Base-by-base conservation (phyloP, 2,888 invertebrate genomes). In the Drosophila pseudotakahashii region DNA sequence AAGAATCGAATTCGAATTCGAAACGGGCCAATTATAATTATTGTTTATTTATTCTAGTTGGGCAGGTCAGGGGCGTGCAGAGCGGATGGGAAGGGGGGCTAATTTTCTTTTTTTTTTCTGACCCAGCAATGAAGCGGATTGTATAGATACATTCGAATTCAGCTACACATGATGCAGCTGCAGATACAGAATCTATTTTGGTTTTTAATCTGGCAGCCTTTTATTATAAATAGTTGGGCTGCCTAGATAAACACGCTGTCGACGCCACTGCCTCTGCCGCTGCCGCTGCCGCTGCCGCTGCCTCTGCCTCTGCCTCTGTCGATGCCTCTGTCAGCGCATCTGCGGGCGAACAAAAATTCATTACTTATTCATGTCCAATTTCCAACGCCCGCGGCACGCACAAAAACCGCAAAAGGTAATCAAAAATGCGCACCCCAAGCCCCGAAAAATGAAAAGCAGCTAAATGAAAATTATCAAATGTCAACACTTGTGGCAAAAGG, bases 171-270 rank as follows among this genome's bases (percentile, higher is more conserved):
- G 39, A 67, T 66, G 54, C 53, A 45, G 51, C 78, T 47, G 44
- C 60, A 62, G 64, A 81, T 80, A 83, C 75, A 79, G 59, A 73
- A 77, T 87, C 81, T 81, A 81, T 81, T 81, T 81, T 74, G 71
- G 84, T 76, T 83, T 80, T 78, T 78, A 87, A 63, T 81, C 84
- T 81, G 84, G 84, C 78, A 66, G 81, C 78, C 76, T 83, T 87
- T 87, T 69, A 81, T 87, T 81, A 81, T 84, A 81, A 87, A 81
- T 81, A 81, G 81, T 81, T 84, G 66, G 71, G 62, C 72, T 81
- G 81, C 88, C 81, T 76, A 84, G 85, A 78, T 81, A 84, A 78
- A 76, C 76, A 81, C 16, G 34, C 11, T 34, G 48, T 13, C 47
- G 75, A 72, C 66, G 48, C 53, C 58, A 36, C 50, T 52, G 61